Base-by-base conservation (phyloP, 1,140 invertebrate species). In the Oppia nitens region DNA sequence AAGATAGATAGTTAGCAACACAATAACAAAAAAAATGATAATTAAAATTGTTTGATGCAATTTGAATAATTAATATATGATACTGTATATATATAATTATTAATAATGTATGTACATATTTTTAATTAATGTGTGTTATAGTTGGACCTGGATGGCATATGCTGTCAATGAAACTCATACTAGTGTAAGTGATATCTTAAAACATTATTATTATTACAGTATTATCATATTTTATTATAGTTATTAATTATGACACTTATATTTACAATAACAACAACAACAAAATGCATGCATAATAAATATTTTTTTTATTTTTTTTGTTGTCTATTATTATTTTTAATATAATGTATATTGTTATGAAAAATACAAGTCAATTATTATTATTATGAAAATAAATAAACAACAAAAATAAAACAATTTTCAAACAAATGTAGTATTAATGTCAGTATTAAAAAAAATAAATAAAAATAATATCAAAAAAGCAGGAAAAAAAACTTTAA, bases 71-170 rank as follows among this genome's bases (percentile, higher is more conserved):
- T 12, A 59, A 27, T 63, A 48, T 9, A 12, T 53, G 4, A 51
- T 6, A 51, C 21, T 51, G 14, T 24, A 6, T 51, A 14, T 28
- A 6, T 6, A 9, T 4, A 9, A 25, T 28, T 51, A 23, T 6
- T 28, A 25, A 23, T 6, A 14, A 23, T 4, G 21, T 51, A 9
- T 28, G 14, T 51, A 9, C n/a, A 14, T 51, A 9, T 51, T 51
- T 51, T 28, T n/a, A 29, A n/a, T n/a, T n/a, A n/a, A n/a, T n/a
- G n/a, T n/a, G n/a, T n/a, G n/a, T n/a, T n/a, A n/a, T n/a, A 62
- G 57, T 40, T 62, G 61, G 61, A 28, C 28, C 50, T 62, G 57
- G 61, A 59, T 62, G 61, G 52, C 47, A 2, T 60, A 62, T 32
- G 57, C 57, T 24, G 47, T 62, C 25, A 32, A 47, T 21, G 57